Conservation (phyloP, 1,140 invertebrate genomes). For the Procambarus virginalis region DNA sequence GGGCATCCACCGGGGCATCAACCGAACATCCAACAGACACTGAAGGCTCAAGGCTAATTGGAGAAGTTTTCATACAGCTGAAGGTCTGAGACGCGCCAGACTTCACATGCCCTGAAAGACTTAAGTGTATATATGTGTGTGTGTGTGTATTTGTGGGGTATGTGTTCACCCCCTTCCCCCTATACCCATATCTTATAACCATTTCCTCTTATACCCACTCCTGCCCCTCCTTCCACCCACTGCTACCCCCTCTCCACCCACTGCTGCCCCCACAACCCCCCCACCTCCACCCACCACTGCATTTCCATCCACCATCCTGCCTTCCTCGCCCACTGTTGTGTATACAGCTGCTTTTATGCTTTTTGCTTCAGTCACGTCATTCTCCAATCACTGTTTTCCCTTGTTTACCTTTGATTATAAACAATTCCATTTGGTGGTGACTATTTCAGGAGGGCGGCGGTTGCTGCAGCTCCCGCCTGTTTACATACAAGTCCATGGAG, state of each 20-base stretch:
- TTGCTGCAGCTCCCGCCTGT: slow-evolving; percentile 23
- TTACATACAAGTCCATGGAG: slow-evolving; percentile 40
- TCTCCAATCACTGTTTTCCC: slow-evolving; percentile 56
- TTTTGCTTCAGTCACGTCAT: slow-evolving; percentile 46
- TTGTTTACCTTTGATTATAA: slow-evolving; percentile 60
- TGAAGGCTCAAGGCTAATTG: no score
- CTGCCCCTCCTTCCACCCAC: background rate
- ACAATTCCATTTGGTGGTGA: slow-evolving; percentile 63
- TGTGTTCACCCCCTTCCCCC: no score
- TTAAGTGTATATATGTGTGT: no score
- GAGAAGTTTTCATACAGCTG: no score
- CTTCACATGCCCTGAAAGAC: no score
- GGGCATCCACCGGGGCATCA: no score
- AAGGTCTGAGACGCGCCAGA: no score
- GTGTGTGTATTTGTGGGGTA: no score
- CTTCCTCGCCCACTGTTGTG: slow-evolving; percentile 28
- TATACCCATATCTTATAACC: background rate
- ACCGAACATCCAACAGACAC: no score
- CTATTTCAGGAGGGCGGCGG: slow-evolving; percentile 35
- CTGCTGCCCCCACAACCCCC: background rate
- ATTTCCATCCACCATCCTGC: background rate
- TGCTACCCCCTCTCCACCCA: background rate
- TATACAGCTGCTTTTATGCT: slow-evolving; percentile 37
- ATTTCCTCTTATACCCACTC: background rate
- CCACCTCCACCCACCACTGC: background rate